Evolutionary conservation across 2,888 invertebrate species (phyloP).

Genomic region (Heliothis peltigera): DNA sequence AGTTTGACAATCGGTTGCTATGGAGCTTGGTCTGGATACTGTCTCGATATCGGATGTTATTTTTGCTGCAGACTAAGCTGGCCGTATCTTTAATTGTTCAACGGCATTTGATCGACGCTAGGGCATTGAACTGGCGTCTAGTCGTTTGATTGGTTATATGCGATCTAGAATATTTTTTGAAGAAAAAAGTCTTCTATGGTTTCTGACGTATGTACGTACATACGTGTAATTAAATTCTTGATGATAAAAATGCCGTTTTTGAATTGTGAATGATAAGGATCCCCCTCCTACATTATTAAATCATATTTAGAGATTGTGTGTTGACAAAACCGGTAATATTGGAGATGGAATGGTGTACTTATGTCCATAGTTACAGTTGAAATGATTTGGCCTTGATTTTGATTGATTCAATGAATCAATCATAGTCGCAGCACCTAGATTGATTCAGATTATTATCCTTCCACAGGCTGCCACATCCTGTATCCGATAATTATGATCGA

Average conservation of each 20-base stretch:
- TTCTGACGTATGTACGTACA: too few relatives aligned
- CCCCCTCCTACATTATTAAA: too few relatives aligned
- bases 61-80: slow-evolving; percentile 29
- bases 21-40: slow-evolving; percentile 19
- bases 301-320: too few relatives aligned
- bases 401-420: slow-evolving; percentile 56
- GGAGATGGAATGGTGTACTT: background rate
- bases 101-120: slow-evolving; percentile 5
- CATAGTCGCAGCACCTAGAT: slow-evolving; percentile 52
- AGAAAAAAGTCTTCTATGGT: too few relatives aligned
- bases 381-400: slow-evolving; percentile 15
- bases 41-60: slow-evolving; percentile 32
- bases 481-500: slow-evolving; percentile 63
- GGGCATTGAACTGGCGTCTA: slow-evolving; percentile 20
- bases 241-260: too few relatives aligned
- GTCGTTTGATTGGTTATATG: background rate
- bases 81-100: slow-evolving; percentile 24
- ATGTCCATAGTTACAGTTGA: background rate
- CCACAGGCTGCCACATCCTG: slow-evolving; percentile 45
- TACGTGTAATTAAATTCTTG: too few relatives aligned
- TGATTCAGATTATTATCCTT: slow-evolving; percentile 57
- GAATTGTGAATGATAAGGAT: too few relatives aligned
- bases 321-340: too few relatives aligned
- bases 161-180: background rate
- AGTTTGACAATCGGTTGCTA: slow-evolving; percentile 14